Conservation (phyloP, 2,888 invertebrate species). For the Frankliniella fusca region DNA sequence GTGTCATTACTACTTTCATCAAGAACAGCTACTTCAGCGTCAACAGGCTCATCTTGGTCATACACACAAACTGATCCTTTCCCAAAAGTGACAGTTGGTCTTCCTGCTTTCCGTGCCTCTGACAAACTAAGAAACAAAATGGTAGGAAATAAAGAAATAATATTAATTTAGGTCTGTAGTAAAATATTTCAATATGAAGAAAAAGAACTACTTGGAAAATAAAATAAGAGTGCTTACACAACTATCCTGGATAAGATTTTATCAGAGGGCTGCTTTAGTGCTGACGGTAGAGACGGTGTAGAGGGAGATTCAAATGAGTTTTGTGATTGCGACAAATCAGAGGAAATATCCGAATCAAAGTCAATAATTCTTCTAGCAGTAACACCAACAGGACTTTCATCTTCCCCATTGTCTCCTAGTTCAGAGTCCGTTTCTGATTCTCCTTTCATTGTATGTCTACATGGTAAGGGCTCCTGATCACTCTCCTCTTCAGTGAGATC, state of each 20-base stretch:
- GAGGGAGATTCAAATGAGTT: neutral
- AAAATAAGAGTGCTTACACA: neutral
- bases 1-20: conserved; percentile 15
- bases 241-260: neutral
- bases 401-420: neutral
- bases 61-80: neutral
- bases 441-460: neutral
- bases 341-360: conserved; percentile 1
- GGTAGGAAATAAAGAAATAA: neutral
- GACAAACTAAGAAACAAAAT: neutral
- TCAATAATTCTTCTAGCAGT: conserved; percentile 6
- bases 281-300: too few relatives aligned
- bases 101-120: neutral
- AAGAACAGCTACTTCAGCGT: neutral
- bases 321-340: neutral
- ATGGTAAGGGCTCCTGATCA: neutral
- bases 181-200: neutral
- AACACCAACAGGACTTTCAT: neutral
- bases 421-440: neutral
- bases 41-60: conserved; percentile 11
- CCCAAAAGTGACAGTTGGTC: neutral
- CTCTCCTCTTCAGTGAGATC: conserved; percentile 4
- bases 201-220: neutral
- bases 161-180: neutral
- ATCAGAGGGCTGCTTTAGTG: neutral